Base-by-base conservation (phyloP, 2,113 vertebrate genomes). In the Perca schrenkii region DNA sequence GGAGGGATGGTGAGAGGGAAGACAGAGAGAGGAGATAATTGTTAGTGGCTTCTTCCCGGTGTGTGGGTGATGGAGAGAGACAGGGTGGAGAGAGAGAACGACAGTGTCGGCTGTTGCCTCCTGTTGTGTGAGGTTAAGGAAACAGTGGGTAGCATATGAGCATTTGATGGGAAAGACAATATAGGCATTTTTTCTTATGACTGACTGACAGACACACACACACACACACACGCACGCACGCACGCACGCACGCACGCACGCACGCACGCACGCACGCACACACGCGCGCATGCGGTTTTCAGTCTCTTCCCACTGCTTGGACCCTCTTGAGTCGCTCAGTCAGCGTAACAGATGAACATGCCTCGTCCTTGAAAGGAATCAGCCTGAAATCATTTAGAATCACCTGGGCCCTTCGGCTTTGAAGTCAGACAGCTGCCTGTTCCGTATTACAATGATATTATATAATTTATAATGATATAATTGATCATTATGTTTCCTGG, bases 401-500 rank as follows among this genome's bases (percentile, higher is more conserved):
- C 86, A 85, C 86, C 86, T 88, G 77, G 80, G 77, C 75, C 86
- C 69, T 76, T 79, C 2, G 4, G 83, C 92, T 94, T 94, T 94
- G 93, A 93, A 84, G 92, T 88, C 71, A 81, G 71, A 88, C 82
- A 84, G 83, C 86, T 89, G 87, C 80, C 90, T 92, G 87, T 62
- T 56, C 79, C 87, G 56, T 80, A 87, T 82, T 82, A 88, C 86
- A 89, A 86, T 86, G 84, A 92, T 91, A 89, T 89, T 85, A 84
- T 86, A 89, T 90, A 34, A 92, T 90, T 88, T 80, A 90, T 87
- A 66, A 91, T 86, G 77, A 81, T 77, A 91, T 93, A 81, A 93
- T 93, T 90, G 92, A 92, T 93, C 83, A 94, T 91, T 88, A 85
- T 88, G 87, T 92, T 91, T 90, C 66, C 88, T 92, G 91, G 88